Evolutionary conservation across 2,113 vertebrate species (phyloP).

Genomic region (Dasyprocta punctata): DNA sequence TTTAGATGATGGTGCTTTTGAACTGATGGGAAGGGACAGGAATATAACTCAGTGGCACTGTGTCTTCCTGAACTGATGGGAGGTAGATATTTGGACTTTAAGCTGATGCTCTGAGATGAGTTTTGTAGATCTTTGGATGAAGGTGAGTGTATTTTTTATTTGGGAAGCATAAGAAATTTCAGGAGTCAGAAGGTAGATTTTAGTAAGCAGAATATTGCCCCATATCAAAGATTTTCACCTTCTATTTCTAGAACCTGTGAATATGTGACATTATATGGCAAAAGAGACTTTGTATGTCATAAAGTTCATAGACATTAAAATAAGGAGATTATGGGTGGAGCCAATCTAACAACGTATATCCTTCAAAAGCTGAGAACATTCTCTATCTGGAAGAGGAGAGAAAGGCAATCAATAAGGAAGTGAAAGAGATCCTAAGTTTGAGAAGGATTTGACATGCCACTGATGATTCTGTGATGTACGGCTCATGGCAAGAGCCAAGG

Average conservation of each 20-base stretch:
- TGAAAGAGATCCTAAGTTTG: not conserved
- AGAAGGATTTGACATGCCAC: not conserved
- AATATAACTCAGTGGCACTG: too few species aligned
- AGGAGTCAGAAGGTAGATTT: not conserved
- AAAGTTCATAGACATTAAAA: not conserved
- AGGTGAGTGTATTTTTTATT: not conserved
- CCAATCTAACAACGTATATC: not conserved
- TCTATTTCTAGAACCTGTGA: not conserved
- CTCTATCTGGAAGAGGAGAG: not conserved
- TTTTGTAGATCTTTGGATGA: not conserved
- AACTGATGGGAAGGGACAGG: not conserved
- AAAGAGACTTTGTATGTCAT: not conserved
- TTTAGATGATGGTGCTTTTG: not conserved
- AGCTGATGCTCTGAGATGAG: not conserved
- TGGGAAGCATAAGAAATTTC: not conserved
- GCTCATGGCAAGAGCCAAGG: not conserved
- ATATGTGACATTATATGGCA: not conserved
- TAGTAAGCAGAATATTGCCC: not conserved
- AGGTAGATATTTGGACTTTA: not conserved
- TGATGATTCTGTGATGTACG: not conserved
- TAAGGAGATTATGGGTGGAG: not conserved
- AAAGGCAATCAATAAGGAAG: not conserved
- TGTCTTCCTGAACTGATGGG: not conserved
- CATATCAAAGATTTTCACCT: not conserved
- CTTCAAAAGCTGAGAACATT: slow-evolving; percentile 2